A percentile compares a stretch with the other conserved stretches of the same genome.
phyloP scores from a whole-genome alignment of 2,888 invertebrate species.

The Rapana venosa region DNA sequence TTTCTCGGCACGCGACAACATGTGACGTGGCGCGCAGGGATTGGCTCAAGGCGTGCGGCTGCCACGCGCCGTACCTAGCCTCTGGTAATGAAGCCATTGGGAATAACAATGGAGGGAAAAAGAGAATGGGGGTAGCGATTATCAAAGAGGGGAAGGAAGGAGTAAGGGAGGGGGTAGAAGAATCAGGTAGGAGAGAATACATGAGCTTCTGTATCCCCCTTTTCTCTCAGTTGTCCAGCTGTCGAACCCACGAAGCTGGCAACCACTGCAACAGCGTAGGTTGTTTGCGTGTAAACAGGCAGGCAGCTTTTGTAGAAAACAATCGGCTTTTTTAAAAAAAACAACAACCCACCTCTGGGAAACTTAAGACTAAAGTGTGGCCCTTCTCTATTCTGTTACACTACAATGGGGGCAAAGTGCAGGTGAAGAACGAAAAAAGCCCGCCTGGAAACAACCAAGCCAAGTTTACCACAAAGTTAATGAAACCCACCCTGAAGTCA shows the following conservation, averaged over 20 bases:
- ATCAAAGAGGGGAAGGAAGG: background rate
- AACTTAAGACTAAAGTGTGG: no score
- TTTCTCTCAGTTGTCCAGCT: conserved; percentile 56
- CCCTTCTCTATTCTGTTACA: no score
- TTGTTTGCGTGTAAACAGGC: no score
- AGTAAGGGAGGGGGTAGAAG: background rate
- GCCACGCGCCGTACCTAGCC: conserved; percentile 60
- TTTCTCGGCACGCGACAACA: conserved; percentile 37
- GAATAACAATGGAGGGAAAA: conserved; percentile 52
- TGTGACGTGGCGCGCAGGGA: conserved; percentile 31
- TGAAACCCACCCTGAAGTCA: background rate
- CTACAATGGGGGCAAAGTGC: background rate
- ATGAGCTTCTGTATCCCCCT: conserved; percentile 27
- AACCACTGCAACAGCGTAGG: background rate
- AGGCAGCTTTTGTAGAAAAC: background rate
- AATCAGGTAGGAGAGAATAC: conserved; percentile 48
- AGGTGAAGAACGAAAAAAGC: background rate
- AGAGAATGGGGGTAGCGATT: background rate
- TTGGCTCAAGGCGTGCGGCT: conserved; percentile 34
- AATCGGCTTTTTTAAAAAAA: background rate
- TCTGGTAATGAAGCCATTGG: conserved; percentile 52
- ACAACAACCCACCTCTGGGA: no score
- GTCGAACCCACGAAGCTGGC: conserved; percentile 42
- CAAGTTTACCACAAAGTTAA: background rate
- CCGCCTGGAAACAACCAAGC: background rate